Base-by-base conservation (phyloP, 2,113 vertebrate genomes). In the Aleadryas rufinucha region DNA sequence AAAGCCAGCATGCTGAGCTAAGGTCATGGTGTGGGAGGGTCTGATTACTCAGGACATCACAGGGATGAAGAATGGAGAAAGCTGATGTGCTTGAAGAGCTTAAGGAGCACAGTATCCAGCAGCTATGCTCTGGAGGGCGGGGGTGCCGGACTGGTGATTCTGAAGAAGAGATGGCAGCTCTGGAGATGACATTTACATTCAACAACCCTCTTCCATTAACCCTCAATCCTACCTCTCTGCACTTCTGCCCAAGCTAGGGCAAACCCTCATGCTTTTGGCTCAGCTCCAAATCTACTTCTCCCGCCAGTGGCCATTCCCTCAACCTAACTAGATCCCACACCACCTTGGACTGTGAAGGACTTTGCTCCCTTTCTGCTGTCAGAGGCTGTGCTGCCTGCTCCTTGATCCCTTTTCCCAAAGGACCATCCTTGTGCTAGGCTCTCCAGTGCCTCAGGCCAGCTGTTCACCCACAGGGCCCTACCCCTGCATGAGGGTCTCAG, bases 151-250 rank as follows among this genome's bases (percentile, higher is more conserved):
- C 12, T 94, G 72, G 54, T 17, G 24, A 42, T 61, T 91, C 97
- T 98, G 92, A 75, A 89, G 87, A 93, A 76, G 82, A 94, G 31
- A 76, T 16, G 20, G 63, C 39, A 77, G 39, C 57, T 69, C 50
- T 76, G 54, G 47, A 82, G 80, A 87, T 64, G 41, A 47, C 15
- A 49, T 21, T 33, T 75, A 50, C 42, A 26, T 86, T 13, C 22
- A 92, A 50, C 12, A 82, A 22, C 9, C 24, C 23, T 60, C 28
- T 69, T 77, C 39, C 27, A 30, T 20, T 39, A 61, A 68, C 31
- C 10, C 26, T 75, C 31, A 59, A 19, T 65, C 15, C 13, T 35
- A 84, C n/a, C 39, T 54, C 49, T 42, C 35, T 65, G 31, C 10
- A 31, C 3, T 75, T 71, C n/a, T 71, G 22, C 26, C 16, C 77